These are phyloP conservation scores for Lynx canadensis DNA, from an alignment of 2,113 vertebrate species.

Conservation along the genomic window DNA sequence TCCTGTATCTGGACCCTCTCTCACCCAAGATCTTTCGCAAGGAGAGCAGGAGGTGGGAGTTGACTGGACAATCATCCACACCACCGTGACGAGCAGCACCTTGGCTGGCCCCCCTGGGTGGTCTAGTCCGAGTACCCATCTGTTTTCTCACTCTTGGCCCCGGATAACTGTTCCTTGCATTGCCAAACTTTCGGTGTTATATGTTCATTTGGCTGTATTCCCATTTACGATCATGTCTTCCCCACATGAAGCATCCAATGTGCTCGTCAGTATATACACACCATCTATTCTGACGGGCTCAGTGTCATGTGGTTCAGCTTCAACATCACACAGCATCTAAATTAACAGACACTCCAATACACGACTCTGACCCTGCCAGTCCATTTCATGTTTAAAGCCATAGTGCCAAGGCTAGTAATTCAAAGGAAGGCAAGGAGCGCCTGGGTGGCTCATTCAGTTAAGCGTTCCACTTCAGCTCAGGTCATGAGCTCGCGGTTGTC, in stretches of 20 bases:
- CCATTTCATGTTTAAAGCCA: not conserved
- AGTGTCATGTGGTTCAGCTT: not conserved
- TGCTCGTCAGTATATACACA: not conserved
- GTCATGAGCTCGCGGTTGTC: no score
- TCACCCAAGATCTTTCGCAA: not conserved
- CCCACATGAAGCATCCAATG: not conserved
- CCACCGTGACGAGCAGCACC: not conserved
- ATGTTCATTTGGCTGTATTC: not conserved
- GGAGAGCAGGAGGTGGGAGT: not conserved
- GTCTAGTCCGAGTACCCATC: not conserved
- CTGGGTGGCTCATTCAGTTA: no score
- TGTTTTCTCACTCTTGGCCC: not conserved
- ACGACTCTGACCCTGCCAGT: not conserved
- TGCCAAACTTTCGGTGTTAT: conserved; percentile 34
- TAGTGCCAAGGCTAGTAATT: not conserved
- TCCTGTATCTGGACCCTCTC: not conserved
- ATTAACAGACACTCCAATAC: not conserved
- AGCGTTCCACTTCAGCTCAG: no score
- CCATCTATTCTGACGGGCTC: not conserved
- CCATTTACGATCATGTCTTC: not conserved
- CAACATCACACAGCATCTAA: not conserved
- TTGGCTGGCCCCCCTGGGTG: not conserved
- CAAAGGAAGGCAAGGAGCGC: not conserved
- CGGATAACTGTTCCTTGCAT: not conserved
- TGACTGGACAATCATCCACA: not conserved